Evolutionary conservation across 2,797 vertebrate genomes (phyloP), one percentile per base, ranked within the genome.

Genomic region (Menidia menidia): DNA sequence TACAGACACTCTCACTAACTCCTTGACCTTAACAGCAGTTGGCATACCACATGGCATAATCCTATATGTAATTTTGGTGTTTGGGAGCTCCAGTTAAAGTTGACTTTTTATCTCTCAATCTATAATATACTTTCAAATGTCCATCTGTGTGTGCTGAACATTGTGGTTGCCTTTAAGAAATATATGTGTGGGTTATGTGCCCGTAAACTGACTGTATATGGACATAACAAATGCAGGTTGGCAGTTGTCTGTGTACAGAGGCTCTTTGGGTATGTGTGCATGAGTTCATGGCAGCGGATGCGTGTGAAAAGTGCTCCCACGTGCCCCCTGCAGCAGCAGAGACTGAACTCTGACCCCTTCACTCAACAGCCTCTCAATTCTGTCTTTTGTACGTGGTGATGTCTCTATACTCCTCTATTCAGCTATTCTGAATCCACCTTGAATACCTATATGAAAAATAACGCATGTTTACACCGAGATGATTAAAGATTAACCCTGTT

Each of bases 311-410:
- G 70, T 70, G 70, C 68, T 85, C 79, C 74, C 66, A 69, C 31
- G 44, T 89, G 80, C 74, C 81, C 78, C 83, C 80, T 87, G 77
- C 70, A 77, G 87, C 83, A 81, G 82, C 69, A 84, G 71, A 82
- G 67, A 76, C 57, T 87, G 86, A 90, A 58, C 87, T 62, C 64
- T 88, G 85, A 87, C 89, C 88, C 64, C 59, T 45, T 86, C 82
- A 86, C 75, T 92, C 88, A 87, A 81, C 87, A 86, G 85, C 77
- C 50, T 71, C 10, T 25, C 80, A 81, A 71, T 69, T 76, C 66
- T 78, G 61, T 51, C 4, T 68, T 78, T 50, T 78, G 51, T 74
- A 51, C 57, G 53, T 32, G 57, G 59, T 51, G 60, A 60, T 51
- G 75, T 79, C 71, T 82, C 70, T 57, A 73, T 56, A 73, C n/a